Base-by-base conservation (phyloP, 2,797 vertebrate genomes). In the Fundulus diaphanus region DNA sequence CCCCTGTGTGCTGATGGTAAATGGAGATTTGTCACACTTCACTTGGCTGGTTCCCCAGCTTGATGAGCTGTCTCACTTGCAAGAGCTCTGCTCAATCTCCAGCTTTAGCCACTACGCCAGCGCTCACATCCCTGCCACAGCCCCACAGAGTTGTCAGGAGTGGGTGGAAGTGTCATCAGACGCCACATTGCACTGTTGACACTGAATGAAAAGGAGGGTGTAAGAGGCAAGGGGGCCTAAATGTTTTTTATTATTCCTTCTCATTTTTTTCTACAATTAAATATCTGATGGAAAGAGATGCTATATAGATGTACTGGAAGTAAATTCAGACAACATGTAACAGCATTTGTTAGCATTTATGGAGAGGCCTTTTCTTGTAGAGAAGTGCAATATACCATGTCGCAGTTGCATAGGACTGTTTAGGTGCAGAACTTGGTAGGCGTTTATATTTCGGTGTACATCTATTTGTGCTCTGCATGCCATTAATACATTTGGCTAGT, bases 1-100 rank as follows among this genome's bases (percentile, higher is more conserved):
- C 91, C 93, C 93, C 92, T 79, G 84, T 93, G 92, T 76, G 89
- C 88, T 77, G 85, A 94, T 93, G 92, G 94, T 95, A 95, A 95
- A 95, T 95, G 92, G 93, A 96, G 94, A 96, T 96, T 95, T 95
- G 95, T 96, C 95, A 95, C 95, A 94, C 95, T 95, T 91, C 90
- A 93, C 94, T 96, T 94, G 94, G 93, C 94, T 88, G 91, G 84
- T 89, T 95, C 94, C 93, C 93, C 84, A 81, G 90, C 89, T 86
- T 92, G 93, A 95, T 95, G 94, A 95, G 92, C 93, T 93, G 90
- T 91, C 91, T 88, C 91, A 92, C 89, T 90, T 85, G 78, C 87
- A 80, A 87, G 84, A 90, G 84, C 83, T 81, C 82, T 76, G 74
- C 82, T 90, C 87, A 72, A 76, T 91, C 87, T 90, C 83, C 69